A percentile compares a stretch with the other conserved stretches of the same genome.
These are phyloP conservation scores for Melinaea menophilus DNA, from an alignment of 2,888 invertebrate genomes.

Conservation along the genomic window DNA sequence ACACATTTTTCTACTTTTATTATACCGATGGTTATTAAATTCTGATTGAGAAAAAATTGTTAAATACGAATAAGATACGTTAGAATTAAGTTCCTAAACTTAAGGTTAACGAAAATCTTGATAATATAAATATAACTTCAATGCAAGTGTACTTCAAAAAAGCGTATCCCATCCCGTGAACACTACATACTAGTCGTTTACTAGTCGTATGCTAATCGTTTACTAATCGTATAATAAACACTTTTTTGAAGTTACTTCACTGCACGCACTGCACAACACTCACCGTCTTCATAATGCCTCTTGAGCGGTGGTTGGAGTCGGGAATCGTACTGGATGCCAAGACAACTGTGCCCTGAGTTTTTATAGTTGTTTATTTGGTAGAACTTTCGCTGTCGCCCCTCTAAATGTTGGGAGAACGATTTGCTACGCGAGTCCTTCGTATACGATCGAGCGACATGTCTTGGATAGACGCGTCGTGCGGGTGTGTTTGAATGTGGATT, in stretches of 20 bases:
- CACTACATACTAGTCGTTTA: slow-evolving; percentile 3
- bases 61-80: too few relatives aligned
- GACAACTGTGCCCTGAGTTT: slow-evolving; percentile 63
- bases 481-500: slow-evolving; percentile 17
- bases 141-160: slow-evolving; percentile 63
- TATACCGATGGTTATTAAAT: too few relatives aligned
- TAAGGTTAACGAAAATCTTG: too few relatives aligned
- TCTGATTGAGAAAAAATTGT: too few relatives aligned
- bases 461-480: slow-evolving; percentile 61
- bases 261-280: slow-evolving; percentile 51
- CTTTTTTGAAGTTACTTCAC: slow-evolving; percentile 71
- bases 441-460: slow-evolving; percentile 52
- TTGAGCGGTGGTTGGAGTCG: slow-evolving; percentile 68
- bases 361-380: slow-evolving; percentile 75
- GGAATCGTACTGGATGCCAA: slow-evolving; percentile 73
- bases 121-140: not conserved
- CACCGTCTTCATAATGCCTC: slow-evolving; percentile 76
- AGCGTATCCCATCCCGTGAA: slow-evolving; percentile 52
- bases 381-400: slow-evolving; percentile 74
- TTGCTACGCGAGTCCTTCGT: slow-evolving; percentile 63
- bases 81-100: too few relatives aligned
- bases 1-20: too few relatives aligned
- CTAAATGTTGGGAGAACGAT: slow-evolving; percentile 53
- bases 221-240: slow-evolving; percentile 42
- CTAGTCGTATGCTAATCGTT: too few relatives aligned